A percentile compares a stretch with the other conserved stretches of the same genome.
Evolutionary conservation across 1,140 invertebrate species (phyloP).

Genomic region (Bombus superbus): DNA sequence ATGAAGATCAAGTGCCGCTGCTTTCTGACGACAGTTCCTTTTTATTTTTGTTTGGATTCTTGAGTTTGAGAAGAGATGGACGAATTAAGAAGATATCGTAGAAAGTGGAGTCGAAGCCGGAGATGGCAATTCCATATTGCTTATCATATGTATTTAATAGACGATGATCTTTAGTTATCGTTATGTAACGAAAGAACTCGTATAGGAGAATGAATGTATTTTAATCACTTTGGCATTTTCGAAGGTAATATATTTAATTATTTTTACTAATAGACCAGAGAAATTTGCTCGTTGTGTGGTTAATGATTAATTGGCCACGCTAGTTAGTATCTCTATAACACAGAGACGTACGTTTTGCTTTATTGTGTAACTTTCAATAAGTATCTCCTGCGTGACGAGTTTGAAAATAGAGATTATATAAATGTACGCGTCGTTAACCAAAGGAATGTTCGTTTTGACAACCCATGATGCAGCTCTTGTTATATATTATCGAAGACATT

Average conservation of each 20-base stretch:
- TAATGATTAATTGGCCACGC: too few relatives aligned
- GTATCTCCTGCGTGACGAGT: not conserved
- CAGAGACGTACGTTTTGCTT: too few relatives aligned
- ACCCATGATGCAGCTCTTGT: too few relatives aligned
- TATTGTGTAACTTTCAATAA: not conserved
- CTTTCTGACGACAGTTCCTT: not conserved
- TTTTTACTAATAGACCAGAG: too few relatives aligned
- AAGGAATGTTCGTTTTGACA: too few relatives aligned
- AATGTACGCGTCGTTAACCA: too few relatives aligned
- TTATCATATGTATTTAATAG: not conserved
- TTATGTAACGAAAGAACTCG: not conserved
- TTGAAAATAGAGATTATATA: not conserved
- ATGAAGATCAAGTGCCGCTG: constrained; percentile 38
- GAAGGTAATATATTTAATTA: too few relatives aligned
- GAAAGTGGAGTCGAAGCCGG: not conserved
- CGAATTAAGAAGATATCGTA: not conserved
- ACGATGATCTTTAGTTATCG: too few relatives aligned
- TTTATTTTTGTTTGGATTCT: not conserved
- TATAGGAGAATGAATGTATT: not conserved
- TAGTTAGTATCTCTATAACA: too few relatives aligned
- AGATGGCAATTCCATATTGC: not conserved
- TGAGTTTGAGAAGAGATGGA: not conserved
- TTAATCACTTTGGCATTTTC: too few relatives aligned
- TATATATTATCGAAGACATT: not conserved
- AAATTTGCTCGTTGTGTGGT: too few relatives aligned